Evolutionary conservation across 2,888 invertebrate species (phyloP).

Genomic region (Eulithis prunata): DNA sequence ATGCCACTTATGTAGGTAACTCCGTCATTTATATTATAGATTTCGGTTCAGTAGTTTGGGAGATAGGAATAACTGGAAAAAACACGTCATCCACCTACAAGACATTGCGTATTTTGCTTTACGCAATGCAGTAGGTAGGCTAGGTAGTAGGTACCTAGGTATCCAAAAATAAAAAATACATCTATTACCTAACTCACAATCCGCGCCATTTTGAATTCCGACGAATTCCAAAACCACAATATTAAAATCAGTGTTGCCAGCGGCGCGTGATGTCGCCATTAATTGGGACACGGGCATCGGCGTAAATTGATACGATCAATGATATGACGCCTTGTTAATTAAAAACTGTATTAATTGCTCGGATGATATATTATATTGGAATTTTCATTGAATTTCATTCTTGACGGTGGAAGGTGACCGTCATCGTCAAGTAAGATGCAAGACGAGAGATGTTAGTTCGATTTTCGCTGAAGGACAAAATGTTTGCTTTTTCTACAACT

Average conservation of each 20-base stretch:
- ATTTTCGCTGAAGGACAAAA: not conserved
- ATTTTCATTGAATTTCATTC: slow-evolving; percentile 9
- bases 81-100: no score
- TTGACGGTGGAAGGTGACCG: not conserved
- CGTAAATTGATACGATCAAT: slow-evolving; percentile 25
- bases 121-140: no score
- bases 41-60: no score
- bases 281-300: slow-evolving; percentile 25
- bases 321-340: slow-evolving; percentile 14
- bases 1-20: no score
- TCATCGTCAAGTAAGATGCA: not conserved
- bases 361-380: slow-evolving; percentile 5
- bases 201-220: slow-evolving; percentile 7
- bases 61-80: no score
- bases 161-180: no score
- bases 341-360: slow-evolving; percentile 8
- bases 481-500: no score
- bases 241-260: slow-evolving; percentile 28
- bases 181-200: not conserved
- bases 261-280: slow-evolving; percentile 16
- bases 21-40: no score
- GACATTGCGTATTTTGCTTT: not conserved
- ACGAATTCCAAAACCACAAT: slow-evolving; percentile 18
- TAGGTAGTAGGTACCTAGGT: no score
- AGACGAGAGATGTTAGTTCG: not conserved